phyloP scores from a whole-genome alignment of 2,797 vertebrate species.

The Epinephelus coioides region DNA sequence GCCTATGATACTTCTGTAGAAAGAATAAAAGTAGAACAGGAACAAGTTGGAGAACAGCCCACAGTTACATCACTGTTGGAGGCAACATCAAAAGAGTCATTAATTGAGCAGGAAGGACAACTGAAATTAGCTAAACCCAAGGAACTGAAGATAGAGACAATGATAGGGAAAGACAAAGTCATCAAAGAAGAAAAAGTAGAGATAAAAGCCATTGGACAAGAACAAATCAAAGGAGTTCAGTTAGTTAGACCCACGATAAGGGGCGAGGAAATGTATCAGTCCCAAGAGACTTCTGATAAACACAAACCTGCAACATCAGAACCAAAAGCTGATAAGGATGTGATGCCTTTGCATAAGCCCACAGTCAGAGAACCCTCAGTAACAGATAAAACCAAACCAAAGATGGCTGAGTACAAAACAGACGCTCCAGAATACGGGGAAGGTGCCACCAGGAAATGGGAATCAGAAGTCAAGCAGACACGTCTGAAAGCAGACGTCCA shows the following conservation, averaged over 20 bases:
- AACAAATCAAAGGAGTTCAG: not conserved
- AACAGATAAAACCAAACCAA: conserved; percentile 61
- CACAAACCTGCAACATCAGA: not conserved
- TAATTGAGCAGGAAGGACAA: not conserved
- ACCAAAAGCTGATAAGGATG: not conserved
- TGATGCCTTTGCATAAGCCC: not conserved
- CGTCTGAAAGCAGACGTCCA: conserved; percentile 13
- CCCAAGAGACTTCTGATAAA: not conserved
- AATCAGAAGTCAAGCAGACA: conserved; percentile 9
- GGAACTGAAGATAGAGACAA: not conserved
- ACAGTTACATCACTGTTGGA: not conserved
- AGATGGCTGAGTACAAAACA: not conserved
- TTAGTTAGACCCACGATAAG: not conserved
- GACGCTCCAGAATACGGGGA: not conserved
- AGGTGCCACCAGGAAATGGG: not conserved
- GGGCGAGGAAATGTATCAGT: not conserved
- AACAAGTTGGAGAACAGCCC: not conserved
- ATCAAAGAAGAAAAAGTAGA: not conserved
- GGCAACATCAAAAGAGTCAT: not conserved
- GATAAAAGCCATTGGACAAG: not conserved
- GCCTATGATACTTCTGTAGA: not conserved
- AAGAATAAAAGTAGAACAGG: not conserved
- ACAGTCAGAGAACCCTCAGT: conserved; percentile 63
- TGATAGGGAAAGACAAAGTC: not conserved
- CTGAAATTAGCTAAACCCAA: not conserved